Evolutionary conservation across 2,797 vertebrate species (phyloP).

Genomic region (Peromyscus attwateri): DNA sequence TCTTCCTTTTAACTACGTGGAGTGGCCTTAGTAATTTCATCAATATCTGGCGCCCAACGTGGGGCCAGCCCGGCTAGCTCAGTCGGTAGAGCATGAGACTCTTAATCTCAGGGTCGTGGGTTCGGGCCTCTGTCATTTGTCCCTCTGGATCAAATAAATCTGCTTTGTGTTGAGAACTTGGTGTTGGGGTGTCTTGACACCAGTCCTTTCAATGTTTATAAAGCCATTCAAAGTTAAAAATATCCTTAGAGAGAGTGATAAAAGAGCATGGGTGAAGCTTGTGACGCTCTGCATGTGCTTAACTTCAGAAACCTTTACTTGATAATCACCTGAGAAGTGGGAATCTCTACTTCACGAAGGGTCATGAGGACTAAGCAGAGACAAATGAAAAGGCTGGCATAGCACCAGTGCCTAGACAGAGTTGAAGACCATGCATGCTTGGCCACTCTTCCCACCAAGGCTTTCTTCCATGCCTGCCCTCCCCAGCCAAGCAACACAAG

Average conservation of each 20-base stretch:
- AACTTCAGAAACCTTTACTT: background rate
- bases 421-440: background rate
- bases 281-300: conserved; percentile 5
- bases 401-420: background rate
- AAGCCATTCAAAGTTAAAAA: conserved; percentile 3
- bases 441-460: background rate
- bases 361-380: background rate
- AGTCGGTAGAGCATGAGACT: too few relatives aligned
- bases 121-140: too few relatives aligned
- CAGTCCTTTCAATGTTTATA: background rate
- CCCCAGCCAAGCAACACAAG: background rate
- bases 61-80: too few relatives aligned
- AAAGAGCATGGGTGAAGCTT: background rate
- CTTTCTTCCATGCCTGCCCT: background rate
- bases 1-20: too few relatives aligned
- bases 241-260: background rate
- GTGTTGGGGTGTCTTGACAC: background rate
- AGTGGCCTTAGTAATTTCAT: too few relatives aligned
- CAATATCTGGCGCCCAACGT: too few relatives aligned
- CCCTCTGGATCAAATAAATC: too few relatives aligned
- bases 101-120: too few relatives aligned
- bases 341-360: background rate
- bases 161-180: background rate
- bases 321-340: background rate
- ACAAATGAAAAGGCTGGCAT: background rate